Base-by-base conservation (phyloP, 92 coral and sea anemone species). In the Porites divaricata region DNA sequence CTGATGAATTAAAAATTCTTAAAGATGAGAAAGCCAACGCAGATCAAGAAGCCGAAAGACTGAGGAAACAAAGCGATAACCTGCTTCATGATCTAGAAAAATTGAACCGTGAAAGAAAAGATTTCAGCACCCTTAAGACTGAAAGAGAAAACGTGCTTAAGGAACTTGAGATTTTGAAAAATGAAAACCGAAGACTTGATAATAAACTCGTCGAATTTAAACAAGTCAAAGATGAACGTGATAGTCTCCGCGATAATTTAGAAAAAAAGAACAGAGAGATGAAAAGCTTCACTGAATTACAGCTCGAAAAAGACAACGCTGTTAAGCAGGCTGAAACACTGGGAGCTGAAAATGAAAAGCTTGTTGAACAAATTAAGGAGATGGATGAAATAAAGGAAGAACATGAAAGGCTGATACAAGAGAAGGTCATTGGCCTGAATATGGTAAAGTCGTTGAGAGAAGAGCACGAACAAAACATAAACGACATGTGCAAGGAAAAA, bases 1-100 rank as follows among this genome's bases (percentile, higher is more conserved):
- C 61, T 41, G 86, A 84, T 49, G 81, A 89, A 56, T 83, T 57
- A 19, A 83, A 66, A 71, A 50, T 50, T 63, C 77, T 82, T 0
- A 82, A 72, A n/a, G 79, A 82, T 23, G 71, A 72, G 23, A 72
- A 50, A 14, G 59, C 66, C 1, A 59, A 72, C 20, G 78, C n/a
- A 2, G 20, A 56, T 6, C 72, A 21, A 11, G 79, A 82, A 23
- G 25, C 58, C 2, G 86, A 82, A 59, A 45, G 12, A 66, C 70
- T 82, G 9, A 61, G 72, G 16, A 82, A 82, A 20, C 58, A 81
- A 23, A 81, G 50, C 58, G 57, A 81, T 49, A 71, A 41, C 48
- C 24, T 81, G 50, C 78, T 71, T 16, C 61, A 81, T 1, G 86
- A 82, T 73, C 61, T 61, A 17, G 79, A 82, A 25, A 63, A 23